Evolutionary conservation across 2,888 invertebrate species (phyloP), one percentile per base, ranked within the genome.

Genomic region (Temnothorax rugatulus): DNA sequence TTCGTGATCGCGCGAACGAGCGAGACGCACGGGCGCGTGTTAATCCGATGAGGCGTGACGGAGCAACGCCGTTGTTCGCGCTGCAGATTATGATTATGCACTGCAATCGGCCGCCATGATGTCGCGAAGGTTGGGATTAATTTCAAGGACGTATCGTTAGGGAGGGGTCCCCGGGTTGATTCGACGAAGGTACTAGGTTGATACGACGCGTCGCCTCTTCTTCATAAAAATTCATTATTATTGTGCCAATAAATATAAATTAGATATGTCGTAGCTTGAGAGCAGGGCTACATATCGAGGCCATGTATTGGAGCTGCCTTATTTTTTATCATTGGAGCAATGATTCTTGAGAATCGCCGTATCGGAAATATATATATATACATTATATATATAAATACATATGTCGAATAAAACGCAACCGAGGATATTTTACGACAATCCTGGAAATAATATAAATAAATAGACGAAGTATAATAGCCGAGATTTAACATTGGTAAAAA

Each of bases 231-330:
- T 57, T 41, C 29, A 25, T 77, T 77, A 77, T 77, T 77, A 29
- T 66, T n/a, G 68, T 44, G 69, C 77, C 77, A 77, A 77, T 77
- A 77, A 64, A 76, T 69, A 50, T 66, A 50, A 76, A 76, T 63
- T 50, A 41, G 77, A 77, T 77, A 68, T 57, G 77, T 68, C 11
- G 15, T 68, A 68, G 68, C 68, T 79, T 79, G 47, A 59, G 47
- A 64, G 41, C 63, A 76, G 64, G 64, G 41, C 44, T 77, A 41
- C 13, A 9, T 76, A 5, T 76, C 15, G 52, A 74, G 82, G 82
- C 54, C 76, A 13, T 68, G n/a, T 15, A 34, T 59, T 8, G 34
- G 38, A 82, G 63, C 59, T 77, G 77, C 73, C 47, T 47, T 71
- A 25, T 25, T 18, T 38, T 8, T 38, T 34, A 18, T 79, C n/a